Evolutionary conservation across 2,888 invertebrate genomes (phyloP), one percentile per base, ranked within the genome.

Genomic region (Mylabris sibirica): DNA sequence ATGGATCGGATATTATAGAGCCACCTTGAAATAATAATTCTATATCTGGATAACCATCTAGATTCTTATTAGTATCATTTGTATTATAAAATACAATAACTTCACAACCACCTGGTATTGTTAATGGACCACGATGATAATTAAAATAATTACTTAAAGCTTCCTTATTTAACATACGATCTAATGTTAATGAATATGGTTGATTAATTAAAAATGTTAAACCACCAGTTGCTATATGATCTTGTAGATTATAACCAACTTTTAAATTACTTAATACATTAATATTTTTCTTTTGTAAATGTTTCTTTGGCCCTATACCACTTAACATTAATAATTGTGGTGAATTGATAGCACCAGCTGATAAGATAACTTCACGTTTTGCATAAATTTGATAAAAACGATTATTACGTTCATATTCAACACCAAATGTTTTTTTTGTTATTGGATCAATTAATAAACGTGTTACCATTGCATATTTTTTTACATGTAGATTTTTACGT

Each of bases 291-390:
- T 80, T 75, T 60, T 65, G 20, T 35, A 68, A 35, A 41, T 64
- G 64, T 4, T 61, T 30, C 12, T 53, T 61, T n/a, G 68, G 65
- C 0, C 68, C 68, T 9, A 68, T 41, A 30, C 68, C 68, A 5
- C 95, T 95, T 8, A 97, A 83, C 93, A 96, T 93, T 6, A 97
- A 87, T 2, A 97, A 82, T 82, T 97, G 96, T 0, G 97, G 95
- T 0, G 95, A 92, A 77, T 93, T 94, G 74, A 97, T 91, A 2
- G 95, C 89, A 0, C 97, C 97, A 1, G 93, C 94, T 11, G 93
- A 91, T n/a, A 97, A 79, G 63, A 97, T 92, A 0, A 97, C 91
- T 85, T 95, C 95, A 80, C 91, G 93, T 2, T 87, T 87, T 0
- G 92, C 93, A 64, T 81, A 84, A 0, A 89, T 89, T 4, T 24